Percentiles rank a stretch among this genome's conserved stretches.
These are phyloP conservation scores for Pogonocichla stellata DNA, from an alignment of 2,113 vertebrate species.

Conservation along the genomic window DNA sequence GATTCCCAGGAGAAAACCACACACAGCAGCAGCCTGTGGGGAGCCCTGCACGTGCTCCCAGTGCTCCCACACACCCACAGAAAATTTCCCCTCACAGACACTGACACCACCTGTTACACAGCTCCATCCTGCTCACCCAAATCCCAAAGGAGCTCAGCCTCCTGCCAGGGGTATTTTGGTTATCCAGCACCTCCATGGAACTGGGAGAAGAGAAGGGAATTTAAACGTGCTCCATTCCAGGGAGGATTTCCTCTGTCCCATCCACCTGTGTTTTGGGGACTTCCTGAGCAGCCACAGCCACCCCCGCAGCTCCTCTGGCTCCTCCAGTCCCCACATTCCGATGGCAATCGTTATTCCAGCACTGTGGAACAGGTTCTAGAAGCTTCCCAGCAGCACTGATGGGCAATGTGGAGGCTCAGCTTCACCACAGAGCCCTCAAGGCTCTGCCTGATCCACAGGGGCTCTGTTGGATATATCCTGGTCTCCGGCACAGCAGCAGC, in stretches of 20 bases:
- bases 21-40: background rate
- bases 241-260: background rate
- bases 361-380: background rate
- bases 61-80: background rate
- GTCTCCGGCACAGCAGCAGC: background rate
- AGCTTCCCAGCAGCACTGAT: background rate
- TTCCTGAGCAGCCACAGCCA: background rate
- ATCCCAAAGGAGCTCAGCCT: background rate
- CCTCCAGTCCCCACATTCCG: background rate
- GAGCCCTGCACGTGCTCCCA: background rate
- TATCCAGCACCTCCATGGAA: rapidly evolving
- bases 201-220: background rate
- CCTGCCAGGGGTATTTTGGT: rapidly evolving
- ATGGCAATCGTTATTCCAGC: background rate
- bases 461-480: background rate
- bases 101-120: rapidly evolving
- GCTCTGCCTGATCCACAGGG: background rate
- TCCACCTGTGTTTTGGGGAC: background rate
- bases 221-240: rapidly evolving
- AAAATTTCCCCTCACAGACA: background rate
- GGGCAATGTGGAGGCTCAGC: rapidly evolving
- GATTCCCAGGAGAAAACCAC: background rate
- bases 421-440: rapidly evolving
- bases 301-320: background rate
- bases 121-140: background rate